Conservation (phyloP, 2,797 vertebrate species). For the Pipistrellus kuhlii region DNA sequence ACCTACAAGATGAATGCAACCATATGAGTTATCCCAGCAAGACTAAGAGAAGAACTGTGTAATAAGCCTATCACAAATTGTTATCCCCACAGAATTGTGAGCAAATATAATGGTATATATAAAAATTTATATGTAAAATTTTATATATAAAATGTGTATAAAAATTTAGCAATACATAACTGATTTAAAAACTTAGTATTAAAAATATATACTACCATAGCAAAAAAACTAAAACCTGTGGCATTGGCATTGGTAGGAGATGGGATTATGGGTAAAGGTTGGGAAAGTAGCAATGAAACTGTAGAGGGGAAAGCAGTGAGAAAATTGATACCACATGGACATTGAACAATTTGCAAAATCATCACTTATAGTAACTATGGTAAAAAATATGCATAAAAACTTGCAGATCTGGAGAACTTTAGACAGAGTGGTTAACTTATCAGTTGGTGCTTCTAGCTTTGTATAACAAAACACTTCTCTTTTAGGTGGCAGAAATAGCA, state of each 20-base stretch:
- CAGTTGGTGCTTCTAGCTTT: not conserved
- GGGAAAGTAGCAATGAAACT: not conserved
- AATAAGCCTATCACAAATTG: not conserved
- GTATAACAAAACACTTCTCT: not conserved
- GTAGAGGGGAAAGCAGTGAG: not conserved
- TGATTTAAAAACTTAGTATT: not conserved
- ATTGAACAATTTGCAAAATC: not conserved
- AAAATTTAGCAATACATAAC: not conserved
- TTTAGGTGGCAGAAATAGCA: no score
- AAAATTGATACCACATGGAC: not conserved
- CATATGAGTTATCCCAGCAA: not conserved
- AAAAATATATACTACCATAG: not conserved
- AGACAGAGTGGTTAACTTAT: not conserved
- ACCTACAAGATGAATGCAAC: not conserved
- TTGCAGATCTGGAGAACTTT: not conserved
- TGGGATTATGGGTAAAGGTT: not conserved
- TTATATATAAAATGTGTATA: not conserved
- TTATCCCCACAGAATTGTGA: not conserved
- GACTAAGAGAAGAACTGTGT: not conserved
- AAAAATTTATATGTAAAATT: not conserved
- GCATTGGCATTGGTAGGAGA: not conserved
- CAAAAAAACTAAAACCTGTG: not conserved
- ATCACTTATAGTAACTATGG: not conserved
- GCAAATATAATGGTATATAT: not conserved
- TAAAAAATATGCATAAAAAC: not conserved